Evolutionary conservation across 2,888 invertebrate genomes (phyloP).

Genomic region (Neoaliturus tenellus): DNA sequence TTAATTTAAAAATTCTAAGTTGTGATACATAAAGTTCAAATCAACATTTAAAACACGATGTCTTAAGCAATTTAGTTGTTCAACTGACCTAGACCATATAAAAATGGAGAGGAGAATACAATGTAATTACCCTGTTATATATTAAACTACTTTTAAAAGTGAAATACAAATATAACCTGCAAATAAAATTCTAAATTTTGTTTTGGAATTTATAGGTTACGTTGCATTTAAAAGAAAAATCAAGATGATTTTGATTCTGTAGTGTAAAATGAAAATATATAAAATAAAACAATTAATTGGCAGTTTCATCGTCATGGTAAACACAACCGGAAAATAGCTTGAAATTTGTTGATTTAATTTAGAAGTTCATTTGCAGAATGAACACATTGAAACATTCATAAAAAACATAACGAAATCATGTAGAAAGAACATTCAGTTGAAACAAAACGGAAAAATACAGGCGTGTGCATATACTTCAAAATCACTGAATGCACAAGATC

Average conservation of each 20-base stretch:
- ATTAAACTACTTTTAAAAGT: constrained; percentile 8
- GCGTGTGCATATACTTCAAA: constrained; percentile 45
- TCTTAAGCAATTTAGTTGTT: not conserved
- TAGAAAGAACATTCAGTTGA: not conserved
- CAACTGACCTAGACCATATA: not conserved
- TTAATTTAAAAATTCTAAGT: not conserved
- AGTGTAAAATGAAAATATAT: no score
- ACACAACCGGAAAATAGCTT: not conserved
- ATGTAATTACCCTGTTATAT: constrained; percentile 40
- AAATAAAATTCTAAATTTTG: constrained; percentile 62
- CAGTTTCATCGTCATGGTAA: not conserved
- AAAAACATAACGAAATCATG: not conserved
- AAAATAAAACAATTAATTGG: no score
- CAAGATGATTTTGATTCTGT: no score
- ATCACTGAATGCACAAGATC: constrained; percentile 43
- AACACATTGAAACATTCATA: constrained; percentile 46
- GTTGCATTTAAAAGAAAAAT: no score
- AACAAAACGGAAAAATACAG: constrained; percentile 20
- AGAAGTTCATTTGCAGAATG: constrained; percentile 63
- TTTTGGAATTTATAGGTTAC: no score
- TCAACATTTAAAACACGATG: not conserved
- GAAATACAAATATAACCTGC: constrained; percentile 51
- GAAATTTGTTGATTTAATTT: constrained; percentile 59
- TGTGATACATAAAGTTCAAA: not conserved
- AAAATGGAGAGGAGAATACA: constrained; percentile 29